These are phyloP conservation scores for Caretta caretta DNA, from an alignment of 2,113 vertebrate species.

Conservation along the genomic window DNA sequence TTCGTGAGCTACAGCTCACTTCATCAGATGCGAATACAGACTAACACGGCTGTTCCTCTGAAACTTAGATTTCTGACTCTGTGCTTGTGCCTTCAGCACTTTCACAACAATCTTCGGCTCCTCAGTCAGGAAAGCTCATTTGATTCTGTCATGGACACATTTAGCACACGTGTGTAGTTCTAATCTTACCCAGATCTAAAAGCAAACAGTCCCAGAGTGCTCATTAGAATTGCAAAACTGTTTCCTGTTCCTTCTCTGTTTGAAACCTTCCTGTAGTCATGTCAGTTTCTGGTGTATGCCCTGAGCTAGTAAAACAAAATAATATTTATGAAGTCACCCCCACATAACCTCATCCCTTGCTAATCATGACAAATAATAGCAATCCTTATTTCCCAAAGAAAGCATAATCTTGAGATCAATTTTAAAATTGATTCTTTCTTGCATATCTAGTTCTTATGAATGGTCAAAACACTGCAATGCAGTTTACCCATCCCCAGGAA, in stretches of 20 bases:
- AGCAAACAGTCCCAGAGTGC: neutral
- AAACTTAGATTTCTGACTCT: too few species aligned
- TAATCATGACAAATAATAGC: neutral
- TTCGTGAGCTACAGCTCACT: too few species aligned
- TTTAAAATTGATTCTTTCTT: neutral
- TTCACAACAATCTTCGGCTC: too few species aligned
- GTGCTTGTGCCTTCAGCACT: too few species aligned
- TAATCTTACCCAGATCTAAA: neutral
- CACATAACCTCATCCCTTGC: neutral
- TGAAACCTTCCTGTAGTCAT: neutral
- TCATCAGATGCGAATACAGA: too few species aligned
- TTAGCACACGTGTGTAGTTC: neutral
- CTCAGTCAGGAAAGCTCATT: too few species aligned
- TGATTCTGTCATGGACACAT: too few species aligned
- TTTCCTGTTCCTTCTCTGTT: neutral
- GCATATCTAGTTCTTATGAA: neutral
- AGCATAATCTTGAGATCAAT: neutral
- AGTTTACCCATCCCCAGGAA: accelerated
- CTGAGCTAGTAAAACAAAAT: neutral
- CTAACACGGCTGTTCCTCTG: too few species aligned
- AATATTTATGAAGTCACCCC: neutral
- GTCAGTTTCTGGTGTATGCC: neutral
- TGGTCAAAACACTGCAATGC: neutral
- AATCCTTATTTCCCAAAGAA: neutral
- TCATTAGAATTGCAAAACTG: neutral